A percentile compares a stretch with the other conserved stretches of the same genome.
Evolutionary conservation across 2,113 vertebrate genomes (phyloP).

Genomic region (Donacobius atricapilla): DNA sequence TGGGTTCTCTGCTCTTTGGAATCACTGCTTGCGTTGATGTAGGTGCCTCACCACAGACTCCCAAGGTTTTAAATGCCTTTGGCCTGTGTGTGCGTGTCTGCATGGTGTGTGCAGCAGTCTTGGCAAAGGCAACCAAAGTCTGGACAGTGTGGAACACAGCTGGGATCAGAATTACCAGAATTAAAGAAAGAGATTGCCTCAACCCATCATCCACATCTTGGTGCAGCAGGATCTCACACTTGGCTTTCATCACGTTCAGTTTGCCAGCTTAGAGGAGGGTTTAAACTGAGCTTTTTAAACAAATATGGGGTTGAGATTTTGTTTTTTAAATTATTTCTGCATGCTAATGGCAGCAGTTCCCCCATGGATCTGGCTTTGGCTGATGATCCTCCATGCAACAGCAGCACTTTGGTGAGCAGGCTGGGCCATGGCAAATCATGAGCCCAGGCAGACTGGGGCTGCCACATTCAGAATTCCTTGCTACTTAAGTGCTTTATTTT

Average conservation of each 20-base stretch:
- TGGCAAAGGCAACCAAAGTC: background rate
- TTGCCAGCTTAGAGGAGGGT: background rate
- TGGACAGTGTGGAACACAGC: background rate
- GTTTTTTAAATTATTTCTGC: background rate
- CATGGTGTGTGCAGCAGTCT: background rate
- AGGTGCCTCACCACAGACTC: background rate
- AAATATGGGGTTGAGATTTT: background rate
- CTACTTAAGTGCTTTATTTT: background rate
- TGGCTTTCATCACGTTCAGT: background rate
- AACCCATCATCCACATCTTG: background rate
- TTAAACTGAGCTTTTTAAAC: conserved; percentile 9
- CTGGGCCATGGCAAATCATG: fast-evolving
- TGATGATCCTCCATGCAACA: background rate
- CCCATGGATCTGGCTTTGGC: background rate
- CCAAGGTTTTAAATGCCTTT: background rate
- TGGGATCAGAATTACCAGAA: background rate
- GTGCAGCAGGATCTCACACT: background rate
- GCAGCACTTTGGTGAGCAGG: background rate
- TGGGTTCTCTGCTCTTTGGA: background rate
- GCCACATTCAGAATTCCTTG: fast-evolving
- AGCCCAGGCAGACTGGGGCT: fast-evolving
- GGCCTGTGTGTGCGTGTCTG: background rate
- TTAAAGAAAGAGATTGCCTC: background rate
- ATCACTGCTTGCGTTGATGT: background rate
- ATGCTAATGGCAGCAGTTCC: background rate